Percentiles rank a stretch among this genome's conserved stretches.
Conservation (phyloP, 2,797 vertebrate species). For the Psittacula echo region DNA sequence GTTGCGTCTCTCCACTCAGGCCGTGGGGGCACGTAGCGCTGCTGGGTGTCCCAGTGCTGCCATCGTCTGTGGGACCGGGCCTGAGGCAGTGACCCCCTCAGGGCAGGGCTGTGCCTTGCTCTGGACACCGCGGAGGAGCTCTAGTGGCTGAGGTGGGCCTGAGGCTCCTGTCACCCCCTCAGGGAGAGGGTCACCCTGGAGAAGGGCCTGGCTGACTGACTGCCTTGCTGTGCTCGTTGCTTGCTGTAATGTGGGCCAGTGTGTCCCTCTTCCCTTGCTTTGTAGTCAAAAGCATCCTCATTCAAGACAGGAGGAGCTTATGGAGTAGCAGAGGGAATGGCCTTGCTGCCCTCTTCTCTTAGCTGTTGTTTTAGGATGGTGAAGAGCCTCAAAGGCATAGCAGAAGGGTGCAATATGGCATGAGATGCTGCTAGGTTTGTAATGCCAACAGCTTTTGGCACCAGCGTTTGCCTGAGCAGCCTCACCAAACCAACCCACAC, state of each 20-base stretch:
- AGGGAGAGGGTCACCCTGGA: no score
- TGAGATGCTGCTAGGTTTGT: accelerated
- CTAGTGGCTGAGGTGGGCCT: accelerated
- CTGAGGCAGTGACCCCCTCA: accelerated
- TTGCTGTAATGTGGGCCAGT: accelerated
- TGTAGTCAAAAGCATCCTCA: accelerated
- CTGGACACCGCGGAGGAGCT: accelerated
- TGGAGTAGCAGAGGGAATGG: accelerated
- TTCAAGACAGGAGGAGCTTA: neutral
- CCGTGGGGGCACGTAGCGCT: accelerated
- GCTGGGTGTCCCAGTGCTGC: neutral
- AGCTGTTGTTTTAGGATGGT: neutral
- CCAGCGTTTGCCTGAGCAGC: accelerated
- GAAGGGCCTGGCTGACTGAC: neutral
- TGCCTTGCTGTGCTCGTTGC: neutral
- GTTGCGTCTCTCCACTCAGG: no score
- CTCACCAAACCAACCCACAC: accelerated
- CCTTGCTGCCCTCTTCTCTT: accelerated
- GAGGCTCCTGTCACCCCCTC: accelerated
- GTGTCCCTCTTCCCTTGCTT: accelerated
- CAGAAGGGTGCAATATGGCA: accelerated
- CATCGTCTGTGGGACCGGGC: accelerated
- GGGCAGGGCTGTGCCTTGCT: neutral
- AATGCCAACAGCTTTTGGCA: neutral
- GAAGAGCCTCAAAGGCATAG: neutral